Evolutionary conservation across 2,888 invertebrate genomes (phyloP).

Genomic region (Coelogynopora nodosa): DNA sequence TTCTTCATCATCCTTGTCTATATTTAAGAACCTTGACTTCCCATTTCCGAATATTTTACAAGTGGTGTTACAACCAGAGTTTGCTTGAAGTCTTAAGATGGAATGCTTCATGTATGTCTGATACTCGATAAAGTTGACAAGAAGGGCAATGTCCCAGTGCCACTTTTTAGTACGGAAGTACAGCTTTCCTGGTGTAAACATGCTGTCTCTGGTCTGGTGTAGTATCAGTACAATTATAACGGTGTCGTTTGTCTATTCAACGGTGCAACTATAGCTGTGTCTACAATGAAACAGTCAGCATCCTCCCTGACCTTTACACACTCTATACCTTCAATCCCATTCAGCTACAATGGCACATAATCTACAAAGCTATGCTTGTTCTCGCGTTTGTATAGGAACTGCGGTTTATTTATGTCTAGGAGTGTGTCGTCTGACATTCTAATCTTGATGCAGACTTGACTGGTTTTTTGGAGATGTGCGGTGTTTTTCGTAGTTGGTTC

Average conservation of each 20-base stretch:
- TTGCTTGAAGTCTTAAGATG: not conserved
- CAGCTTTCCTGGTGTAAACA: not conserved
- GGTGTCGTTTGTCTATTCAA: slow-evolving; percentile 14
- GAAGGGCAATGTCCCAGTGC: not conserved
- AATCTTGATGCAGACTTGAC: not conserved
- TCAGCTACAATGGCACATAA: slow-evolving; percentile 18
- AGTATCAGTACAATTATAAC: not conserved
- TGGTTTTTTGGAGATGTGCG: not conserved
- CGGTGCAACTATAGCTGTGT: not conserved
- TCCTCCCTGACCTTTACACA: not conserved
- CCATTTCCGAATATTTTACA: not conserved
- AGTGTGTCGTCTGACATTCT: not conserved
- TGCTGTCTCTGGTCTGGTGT: not conserved
- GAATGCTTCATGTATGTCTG: not conserved
- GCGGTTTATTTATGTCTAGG: not conserved
- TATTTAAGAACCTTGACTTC: too few relatives aligned
- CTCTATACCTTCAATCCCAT: slow-evolving; percentile 13
- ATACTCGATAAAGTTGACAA: not conserved
- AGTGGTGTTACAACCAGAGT: not conserved
- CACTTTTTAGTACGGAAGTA: not conserved
- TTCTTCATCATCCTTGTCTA: too few relatives aligned
- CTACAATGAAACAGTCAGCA: slow-evolving; percentile 1
- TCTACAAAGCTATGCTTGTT: slow-evolving; percentile 10
- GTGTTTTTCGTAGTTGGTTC: not conserved
- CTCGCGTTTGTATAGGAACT: not conserved